Base-by-base conservation (phyloP, 2,888 invertebrate species). In the Suillia variegata region DNA sequence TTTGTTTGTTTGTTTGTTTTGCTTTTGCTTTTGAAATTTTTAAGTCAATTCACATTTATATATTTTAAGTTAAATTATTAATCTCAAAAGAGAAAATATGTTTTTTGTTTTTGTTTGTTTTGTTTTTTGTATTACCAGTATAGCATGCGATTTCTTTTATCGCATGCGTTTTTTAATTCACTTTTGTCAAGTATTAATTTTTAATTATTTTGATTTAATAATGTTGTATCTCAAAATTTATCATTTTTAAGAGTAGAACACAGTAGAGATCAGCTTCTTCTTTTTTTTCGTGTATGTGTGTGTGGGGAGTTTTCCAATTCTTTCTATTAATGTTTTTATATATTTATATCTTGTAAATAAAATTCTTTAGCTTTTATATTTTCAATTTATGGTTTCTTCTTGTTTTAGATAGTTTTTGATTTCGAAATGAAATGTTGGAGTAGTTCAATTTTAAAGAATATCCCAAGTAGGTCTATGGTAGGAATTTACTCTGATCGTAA, bases 81-180 rank as follows among this genome's bases (percentile, higher is more conserved):
- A 56, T 75, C 75, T 75, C 76, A 75, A 75, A 74, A 75, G 75
- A 75, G 76, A 75, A 75, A 74, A 76, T 75, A 73, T 73, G 71
- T 75, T 69, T 70, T 67, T 21, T 34, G 45, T 52, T 53, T 15
- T 54, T 56, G 8, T 24, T 53, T n/a, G n/a, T n/a, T n/a, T n/a
- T n/a, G n/a, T n/a, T n/a, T n/a, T n/a, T n/a, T n/a, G n/a, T n/a
- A n/a, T n/a, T n/a, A n/a, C n/a, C n/a, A n/a, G n/a, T n/a, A n/a
- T n/a, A n/a, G n/a, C n/a, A n/a, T n/a, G n/a, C n/a, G n/a, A 48
- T 45, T 47, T 59, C 8, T 38, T 15, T 24, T 42, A 33, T 18
- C 17, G n/a, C 49, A 21, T 56, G 5, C 38, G 22, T 17, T 53
- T 53, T 48, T 47, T 22, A 38, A 42, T 59, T 33, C 17, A 52